Base-by-base conservation (phyloP, 2,797 vertebrate species). In the Poliocrania exsul region DNA sequence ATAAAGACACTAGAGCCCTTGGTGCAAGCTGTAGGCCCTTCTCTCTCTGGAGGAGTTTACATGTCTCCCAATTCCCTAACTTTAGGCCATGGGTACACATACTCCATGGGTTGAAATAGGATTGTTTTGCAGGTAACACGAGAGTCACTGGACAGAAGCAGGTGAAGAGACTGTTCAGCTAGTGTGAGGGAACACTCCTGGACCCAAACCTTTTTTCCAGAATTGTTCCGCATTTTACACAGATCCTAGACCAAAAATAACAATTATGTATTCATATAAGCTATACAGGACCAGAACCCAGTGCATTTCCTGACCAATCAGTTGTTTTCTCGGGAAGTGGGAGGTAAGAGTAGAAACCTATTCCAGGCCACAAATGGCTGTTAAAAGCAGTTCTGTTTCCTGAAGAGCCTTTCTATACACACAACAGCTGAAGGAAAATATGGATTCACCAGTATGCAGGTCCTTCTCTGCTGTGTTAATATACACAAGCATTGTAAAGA, bases 41-140 rank as follows among this genome's bases (percentile, higher is more conserved):
- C 31, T 61, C 35, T 5, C 26, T 16, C 53, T 58, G n/a, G 8
- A 70, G 4, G n/a, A 58, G 62, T 33, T 15, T 7, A 31, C 13
- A 4, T 10, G 16, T 28, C 42, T 70, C 42, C 46, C 25, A 17
- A 35, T 33, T 88, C 24, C 24, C 37, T 70, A 21, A n/a, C 23
- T 15, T 62, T 33, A 11, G 15, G 57, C 19, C 54, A 50, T 2
- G 16, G 44, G 16, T 31, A 82, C 29, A 26, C 11, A 21, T 3
- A 53, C 2, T 57, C 37, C 9, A 6, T 19, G 24, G 16, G 26
- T 0, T 0, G 37, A 69, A 84, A 61, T 0, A 42, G 13, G 20
- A 28, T 20, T 1, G 0, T 56, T 5, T 8, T 0, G 2, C 28
- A 72, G 16, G 0, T 33, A 73, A 42, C 23, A 28, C 17, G 31